Base-by-base conservation (phyloP, 2,888 invertebrate genomes). In the Leptothorax acervorum region DNA sequence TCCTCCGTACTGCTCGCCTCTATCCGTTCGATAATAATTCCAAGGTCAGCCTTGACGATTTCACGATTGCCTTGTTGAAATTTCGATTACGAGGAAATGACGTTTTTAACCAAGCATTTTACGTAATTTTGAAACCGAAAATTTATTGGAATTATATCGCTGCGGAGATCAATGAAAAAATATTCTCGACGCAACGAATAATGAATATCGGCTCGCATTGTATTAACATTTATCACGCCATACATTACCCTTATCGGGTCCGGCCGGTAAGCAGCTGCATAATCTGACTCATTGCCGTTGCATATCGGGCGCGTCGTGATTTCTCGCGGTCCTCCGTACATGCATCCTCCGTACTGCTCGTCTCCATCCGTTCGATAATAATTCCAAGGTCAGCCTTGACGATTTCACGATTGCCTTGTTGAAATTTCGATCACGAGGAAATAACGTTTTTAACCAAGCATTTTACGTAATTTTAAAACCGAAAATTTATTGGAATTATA, bases 221-320 rank as follows among this genome's bases (percentile, higher is more conserved):
- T 39, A 39, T 89, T 68, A 70, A 82, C 55, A 53, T 23, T 74
- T 84, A 82, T 76, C 86, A 60, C 51, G 45, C 76, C 23, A 74
- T 88, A 74, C 55, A 75, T 88, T 66, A 75, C 23, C 51, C 73
- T 81, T 81, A 81, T 68, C 45, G 55, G 31, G 35, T n/a, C 73
- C 62, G 85, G 62, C 71, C 48, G 60, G 48, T 11, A 39, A 85
- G 81, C 85, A 84, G 76, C 87, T 83, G 83, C 85, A 88, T 84
- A 86, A 89, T 90, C 88, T 70, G 60, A 62, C 85, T 42, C 71
- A 73, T 71, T 51, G 55, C 55, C 57, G 45, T 28, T 51, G 70
- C 55, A 71, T 87, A 87, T 88, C 88, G 79, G 81, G 82, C 76
- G 87, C 82, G 78, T 79, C 86, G 74, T 74, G 84, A 71, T 82